phyloP scores from a whole-genome alignment of 1,140 invertebrate genomes.

The Papilio machaon region DNA sequence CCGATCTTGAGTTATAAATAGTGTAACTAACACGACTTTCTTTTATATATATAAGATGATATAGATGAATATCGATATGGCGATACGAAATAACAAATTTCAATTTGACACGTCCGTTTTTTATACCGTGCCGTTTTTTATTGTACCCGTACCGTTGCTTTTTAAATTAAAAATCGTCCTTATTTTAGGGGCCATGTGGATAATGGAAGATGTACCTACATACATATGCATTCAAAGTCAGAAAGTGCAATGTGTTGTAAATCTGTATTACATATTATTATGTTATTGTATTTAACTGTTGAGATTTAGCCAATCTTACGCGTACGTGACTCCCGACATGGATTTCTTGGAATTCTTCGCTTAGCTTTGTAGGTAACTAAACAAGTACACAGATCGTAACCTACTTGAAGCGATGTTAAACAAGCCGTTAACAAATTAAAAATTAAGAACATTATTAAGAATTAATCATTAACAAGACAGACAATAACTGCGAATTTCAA shows the following conservation, averaged over 20 bases:
- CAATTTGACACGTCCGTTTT: no score
- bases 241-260: not conserved
- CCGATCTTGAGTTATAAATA: no score
- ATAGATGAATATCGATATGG: no score
- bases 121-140: no score
- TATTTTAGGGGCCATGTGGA: no score
- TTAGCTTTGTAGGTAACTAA: constrained; percentile 55
- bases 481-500: no score
- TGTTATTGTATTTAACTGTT: constrained; percentile 59
- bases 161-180: no score
- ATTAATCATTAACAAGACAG: not conserved
- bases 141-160: no score
- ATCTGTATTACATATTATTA: constrained; percentile 54
- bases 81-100: no score
- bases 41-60: no score
- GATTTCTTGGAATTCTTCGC: constrained; percentile 67
- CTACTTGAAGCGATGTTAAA: constrained; percentile 20
- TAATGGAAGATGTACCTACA: not conserved
- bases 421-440: not conserved
- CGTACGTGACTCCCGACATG: constrained; percentile 74
- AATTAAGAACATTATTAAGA: not conserved
- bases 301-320: constrained; percentile 65
- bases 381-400: constrained; percentile 45
- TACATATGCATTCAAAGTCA: not conserved
- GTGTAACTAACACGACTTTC: no score